These are phyloP conservation scores for Phragmatobia fuliginosa DNA, from an alignment of 2,888 invertebrate genomes.

Conservation along the genomic window DNA sequence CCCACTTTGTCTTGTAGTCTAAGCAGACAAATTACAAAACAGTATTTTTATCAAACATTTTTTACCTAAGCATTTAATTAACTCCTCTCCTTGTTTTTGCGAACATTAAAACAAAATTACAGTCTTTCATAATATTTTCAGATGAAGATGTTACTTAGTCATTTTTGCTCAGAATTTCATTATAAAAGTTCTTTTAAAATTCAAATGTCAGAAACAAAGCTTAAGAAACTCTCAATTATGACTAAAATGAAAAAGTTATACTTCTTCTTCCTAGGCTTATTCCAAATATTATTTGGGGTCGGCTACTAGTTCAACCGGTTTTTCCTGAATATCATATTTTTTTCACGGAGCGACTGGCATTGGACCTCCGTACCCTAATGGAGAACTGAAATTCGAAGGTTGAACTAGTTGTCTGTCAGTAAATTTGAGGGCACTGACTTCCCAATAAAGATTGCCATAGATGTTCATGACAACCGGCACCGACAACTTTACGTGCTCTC, in stretches of 20 bases:
- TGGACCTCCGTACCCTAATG: too few species aligned
- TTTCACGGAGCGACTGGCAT: too few species aligned
- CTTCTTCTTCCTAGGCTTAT: too few species aligned
- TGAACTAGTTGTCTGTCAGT: too few species aligned
- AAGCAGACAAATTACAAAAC: slow-evolving; percentile 7
- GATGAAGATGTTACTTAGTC: neutral
- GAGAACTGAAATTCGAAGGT: too few species aligned
- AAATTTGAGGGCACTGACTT: too few species aligned
- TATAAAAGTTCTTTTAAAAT: neutral
- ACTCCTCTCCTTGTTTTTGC: neutral
- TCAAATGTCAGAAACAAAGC: neutral
- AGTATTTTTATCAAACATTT: neutral
- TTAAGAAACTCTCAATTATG: neutral
- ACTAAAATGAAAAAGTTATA: neutral
- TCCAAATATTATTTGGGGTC: too few species aligned
- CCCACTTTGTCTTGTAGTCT: neutral
- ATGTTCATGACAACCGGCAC: too few species aligned
- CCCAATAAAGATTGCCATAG: too few species aligned
- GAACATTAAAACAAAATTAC: neutral
- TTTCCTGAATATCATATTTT: too few species aligned
- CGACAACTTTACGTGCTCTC: too few species aligned
- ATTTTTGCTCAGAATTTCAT: neutral
- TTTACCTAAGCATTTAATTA: neutral
- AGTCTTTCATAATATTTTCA: neutral
- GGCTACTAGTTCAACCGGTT: too few species aligned